Base-by-base conservation (phyloP, 2,797 vertebrate genomes). In the Cygnus olor region DNA sequence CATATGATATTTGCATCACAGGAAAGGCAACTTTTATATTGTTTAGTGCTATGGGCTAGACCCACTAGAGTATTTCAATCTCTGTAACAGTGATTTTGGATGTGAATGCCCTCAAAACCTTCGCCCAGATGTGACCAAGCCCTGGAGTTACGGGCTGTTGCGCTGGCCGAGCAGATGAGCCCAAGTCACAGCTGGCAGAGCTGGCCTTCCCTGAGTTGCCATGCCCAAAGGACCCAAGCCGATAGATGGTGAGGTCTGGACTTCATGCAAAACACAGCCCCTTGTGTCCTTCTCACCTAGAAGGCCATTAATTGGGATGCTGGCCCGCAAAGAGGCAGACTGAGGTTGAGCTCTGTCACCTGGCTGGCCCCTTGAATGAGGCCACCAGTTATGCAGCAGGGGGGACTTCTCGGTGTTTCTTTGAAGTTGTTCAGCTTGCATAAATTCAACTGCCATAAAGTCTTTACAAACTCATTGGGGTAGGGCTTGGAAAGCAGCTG, bases 361-460 rank as follows among this genome's bases (percentile, higher is more conserved):
- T 57, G 24, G 34, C 49, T 25, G 42, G 42, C 21, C 73, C 27
- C 40, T 13, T 16, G 14, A 38, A 34, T 9, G 8, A 60, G 63
- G 27, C 1, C 49, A 61, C 28, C 28, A 6, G 28, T 40, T 32
- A 53, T 34, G 30, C 21, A 47, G 21, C 34, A 42, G 49, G 36
- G 18, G 57, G 0, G 2, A 36, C 17, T 53, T 68, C 34, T 40
- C 0, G 0, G 18, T 19, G 12, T 30, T 72, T 72, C 20, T 63
- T 28, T 64, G 14, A 47, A 73, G 25, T 45, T 58, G 45, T 42
- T 36, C 21, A 45, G 11, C 49, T 69, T 42, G 25, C 25, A 36
- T 40, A 53, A 74, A 70, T 32, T 36, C 45, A 56, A 14, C 14
- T 66, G 60, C 56, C 66, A n/a, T 3, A 38, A 64, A 27, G 34